Percentiles rank a stretch among this genome's conserved stretches.
phyloP scores from a whole-genome alignment of 35 echinoderm and acorn worm genomes.

The Holothuria glaberrima region DNA sequence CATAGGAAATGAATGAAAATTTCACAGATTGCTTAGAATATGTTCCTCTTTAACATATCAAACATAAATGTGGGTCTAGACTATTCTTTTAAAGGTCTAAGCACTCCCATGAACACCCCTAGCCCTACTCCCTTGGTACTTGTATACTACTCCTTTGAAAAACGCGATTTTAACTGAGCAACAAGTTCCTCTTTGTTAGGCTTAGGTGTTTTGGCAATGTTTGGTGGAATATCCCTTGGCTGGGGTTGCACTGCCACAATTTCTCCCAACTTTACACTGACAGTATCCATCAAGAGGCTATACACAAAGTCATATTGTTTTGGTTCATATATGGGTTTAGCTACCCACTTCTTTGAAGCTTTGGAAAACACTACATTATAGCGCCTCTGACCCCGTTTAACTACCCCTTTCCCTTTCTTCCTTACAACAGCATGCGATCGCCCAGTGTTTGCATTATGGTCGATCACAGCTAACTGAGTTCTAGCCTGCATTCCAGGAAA shows the following conservation, averaged over 20 bases:
- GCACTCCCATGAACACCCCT: no score
- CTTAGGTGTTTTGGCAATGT: background rate
- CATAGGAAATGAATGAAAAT: no score
- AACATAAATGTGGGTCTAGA: no score
- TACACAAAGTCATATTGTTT: background rate
- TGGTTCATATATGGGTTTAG: constrained; percentile 33
- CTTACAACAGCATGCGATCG: background rate
- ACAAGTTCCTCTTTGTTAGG: no score
- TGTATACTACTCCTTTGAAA: no score
- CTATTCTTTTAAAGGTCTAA: no score
- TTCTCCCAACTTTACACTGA: background rate
- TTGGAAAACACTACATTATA: no score
- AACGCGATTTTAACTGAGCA: no score
- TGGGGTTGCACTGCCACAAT: background rate
- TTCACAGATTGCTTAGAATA: no score
- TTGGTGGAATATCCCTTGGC: background rate
- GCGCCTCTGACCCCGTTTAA: no score
- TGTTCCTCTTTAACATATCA: no score
- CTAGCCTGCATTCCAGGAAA: constrained; percentile 12
- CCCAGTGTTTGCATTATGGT: constrained; percentile 27
- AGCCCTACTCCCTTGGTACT: no score
- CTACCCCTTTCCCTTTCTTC: background rate
- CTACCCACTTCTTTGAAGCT: constrained; percentile 42
- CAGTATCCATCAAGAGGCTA: background rate
- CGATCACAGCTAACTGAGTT: constrained; percentile 17